Percentiles rank a stretch among this genome's conserved stretches.
Evolutionary conservation across 2,113 vertebrate species (phyloP).

Genomic region (Dermatemys mawii): DNA sequence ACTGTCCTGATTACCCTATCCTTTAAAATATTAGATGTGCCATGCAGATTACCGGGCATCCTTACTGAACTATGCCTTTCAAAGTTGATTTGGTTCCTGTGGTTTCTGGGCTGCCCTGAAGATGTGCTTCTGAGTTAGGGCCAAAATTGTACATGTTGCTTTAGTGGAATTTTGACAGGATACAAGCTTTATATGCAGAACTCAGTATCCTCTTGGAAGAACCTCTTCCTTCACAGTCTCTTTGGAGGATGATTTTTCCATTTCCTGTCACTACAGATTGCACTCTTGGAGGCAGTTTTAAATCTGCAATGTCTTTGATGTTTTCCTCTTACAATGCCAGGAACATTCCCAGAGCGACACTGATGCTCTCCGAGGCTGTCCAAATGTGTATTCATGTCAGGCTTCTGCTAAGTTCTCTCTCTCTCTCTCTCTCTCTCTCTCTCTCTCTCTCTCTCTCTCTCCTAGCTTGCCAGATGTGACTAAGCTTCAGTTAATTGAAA

Average conservation of each 20-base stretch:
- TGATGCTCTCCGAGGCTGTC: slow-evolving; percentile 70
- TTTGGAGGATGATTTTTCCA: slow-evolving; percentile 71
- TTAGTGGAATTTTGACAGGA: slow-evolving; percentile 42
- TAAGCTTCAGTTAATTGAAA: slow-evolving; percentile 64
- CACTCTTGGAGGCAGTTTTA: slow-evolving; percentile 74
- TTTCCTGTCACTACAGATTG: slow-evolving; percentile 76
- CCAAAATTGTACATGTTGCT: slow-evolving; percentile 52
- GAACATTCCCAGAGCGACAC: slow-evolving; percentile 73
- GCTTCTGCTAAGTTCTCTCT: slow-evolving; percentile 60
- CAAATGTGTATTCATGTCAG: slow-evolving; percentile 71
- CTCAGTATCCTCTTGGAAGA: slow-evolving; percentile 32
- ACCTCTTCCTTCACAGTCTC: slow-evolving; percentile 55
- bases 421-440: slow-evolving; percentile 44
- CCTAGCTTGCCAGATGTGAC: slow-evolving; percentile 67
- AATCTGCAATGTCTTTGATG: slow-evolving; percentile 75
- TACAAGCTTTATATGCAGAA: slow-evolving; percentile 27
- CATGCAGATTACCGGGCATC: slow-evolving; percentile 51
- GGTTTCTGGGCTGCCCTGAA: slow-evolving; percentile 37
- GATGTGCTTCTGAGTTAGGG: slow-evolving; percentile 44
- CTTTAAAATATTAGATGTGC: slow-evolving; percentile 62
- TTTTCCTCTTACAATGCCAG: slow-evolving; percentile 71
- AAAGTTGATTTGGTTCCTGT: slow-evolving; percentile 28
- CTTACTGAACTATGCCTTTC: slow-evolving; percentile 56
- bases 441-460: background rate
- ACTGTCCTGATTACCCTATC: slow-evolving; percentile 46